Percentiles rank a stretch among this genome's conserved stretches.
phyloP scores from a whole-genome alignment of 2,888 invertebrate genomes.

The Pristionchus japonicus region DNA sequence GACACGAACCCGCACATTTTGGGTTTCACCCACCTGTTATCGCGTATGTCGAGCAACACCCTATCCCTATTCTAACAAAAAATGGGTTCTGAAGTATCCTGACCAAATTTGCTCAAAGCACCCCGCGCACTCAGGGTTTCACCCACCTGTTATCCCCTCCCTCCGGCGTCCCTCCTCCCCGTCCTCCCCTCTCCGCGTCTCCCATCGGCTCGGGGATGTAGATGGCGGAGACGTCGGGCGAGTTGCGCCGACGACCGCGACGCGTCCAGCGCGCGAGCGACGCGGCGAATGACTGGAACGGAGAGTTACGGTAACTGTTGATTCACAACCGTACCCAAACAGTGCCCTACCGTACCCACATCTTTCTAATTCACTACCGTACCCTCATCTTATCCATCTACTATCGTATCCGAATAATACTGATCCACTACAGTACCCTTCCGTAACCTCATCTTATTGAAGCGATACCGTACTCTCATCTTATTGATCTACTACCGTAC shows the following conservation, averaged over 20 bases:
- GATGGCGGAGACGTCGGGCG: background rate
- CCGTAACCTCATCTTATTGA: background rate
- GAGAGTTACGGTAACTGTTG: background rate
- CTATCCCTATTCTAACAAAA: too few relatives aligned
- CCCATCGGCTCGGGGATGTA: background rate
- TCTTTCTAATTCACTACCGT: too few relatives aligned
- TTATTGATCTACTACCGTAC: background rate
- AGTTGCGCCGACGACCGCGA: background rate
- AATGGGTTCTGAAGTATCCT: too few relatives aligned
- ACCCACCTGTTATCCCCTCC: background rate
- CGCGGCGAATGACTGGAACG: background rate
- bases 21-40: background rate
- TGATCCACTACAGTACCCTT: background rate
- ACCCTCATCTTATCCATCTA: constrained; percentile 6
- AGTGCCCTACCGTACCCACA: background rate
- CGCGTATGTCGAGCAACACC: too few relatives aligned
- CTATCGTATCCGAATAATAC: too few relatives aligned
- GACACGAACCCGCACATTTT: background rate
- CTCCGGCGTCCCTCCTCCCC: background rate
- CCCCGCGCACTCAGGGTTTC: background rate
- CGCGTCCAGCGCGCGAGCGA: background rate
- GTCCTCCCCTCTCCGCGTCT: background rate
- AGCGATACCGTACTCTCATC: constrained; percentile 9
- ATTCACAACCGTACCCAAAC: background rate
- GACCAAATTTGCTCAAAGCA: too few relatives aligned